Evolutionary conservation across 2,888 invertebrate genomes (phyloP), one percentile per base, ranked within the genome.

Genomic region (Agapetus fuscipes): DNA sequence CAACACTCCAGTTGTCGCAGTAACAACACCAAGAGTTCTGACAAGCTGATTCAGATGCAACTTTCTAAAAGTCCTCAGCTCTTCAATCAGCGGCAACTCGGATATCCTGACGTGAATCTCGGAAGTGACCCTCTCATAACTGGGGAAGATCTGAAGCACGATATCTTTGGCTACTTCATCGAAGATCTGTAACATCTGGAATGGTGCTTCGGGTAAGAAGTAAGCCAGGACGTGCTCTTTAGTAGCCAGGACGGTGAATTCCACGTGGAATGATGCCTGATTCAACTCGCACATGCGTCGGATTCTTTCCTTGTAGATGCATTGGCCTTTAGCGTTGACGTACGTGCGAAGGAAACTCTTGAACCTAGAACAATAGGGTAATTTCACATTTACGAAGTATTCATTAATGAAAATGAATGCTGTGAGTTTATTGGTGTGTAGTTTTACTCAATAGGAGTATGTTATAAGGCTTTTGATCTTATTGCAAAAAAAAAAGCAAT

Each of bases 121-220:
- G 30, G 80, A 78, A 0, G 93, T 86, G 3, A 98, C 96, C 43
- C 95, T 74, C 52, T 90, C 89, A 57, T 99, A 99, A 54, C 91
- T 89, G 0, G 98, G 96, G 56, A 90, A 98, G 64, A 95, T 87
- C 41, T 83, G 83, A 12, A 96, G 65, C 0, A 97, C 96, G 48
- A 97, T 81, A 35, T 86, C 84, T 58, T 87, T 89, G n/a, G 89
- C 88, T 0, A 93, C 91, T 64, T 89, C 84, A 61, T 96, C 91
- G 59, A 97, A 93, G 48, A 95, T 91, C 58, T 86, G 83, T n/a
- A 97, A 64, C 86, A 97, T 91, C 66, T 96, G 94, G 49, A 84
- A 78, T 0, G 98, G 98, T 0, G 97, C 97, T 61, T 98, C 97
- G 0, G 97, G 97, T 34, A 98, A 59, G 60, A 99, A 98, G 61